phyloP scores from a whole-genome alignment of 2,888 invertebrate species.

The Dascillus cervinus region DNA sequence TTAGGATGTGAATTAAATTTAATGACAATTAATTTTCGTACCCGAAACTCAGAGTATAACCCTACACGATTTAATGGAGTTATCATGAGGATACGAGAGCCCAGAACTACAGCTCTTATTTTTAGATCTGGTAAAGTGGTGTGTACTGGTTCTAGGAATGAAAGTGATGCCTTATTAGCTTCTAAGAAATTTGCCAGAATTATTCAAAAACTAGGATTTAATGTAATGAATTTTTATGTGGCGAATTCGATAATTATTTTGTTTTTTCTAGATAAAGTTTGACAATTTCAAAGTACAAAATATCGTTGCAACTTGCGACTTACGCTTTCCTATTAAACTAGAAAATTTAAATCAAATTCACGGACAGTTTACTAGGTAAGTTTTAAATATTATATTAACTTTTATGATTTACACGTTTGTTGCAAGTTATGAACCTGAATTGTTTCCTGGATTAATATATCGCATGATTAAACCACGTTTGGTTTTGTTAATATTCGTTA shows the following conservation, averaged over 20 bases:
- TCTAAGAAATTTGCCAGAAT: constrained; percentile 76
- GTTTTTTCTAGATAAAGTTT: constrained; percentile 7
- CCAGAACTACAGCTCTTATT: constrained; percentile 65
- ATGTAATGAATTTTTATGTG: constrained; percentile 44
- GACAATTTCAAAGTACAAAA: constrained; percentile 72
- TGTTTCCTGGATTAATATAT: constrained; percentile 98
- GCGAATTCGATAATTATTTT: neutral
- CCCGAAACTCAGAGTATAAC: constrained; percentile 77
- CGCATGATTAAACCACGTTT: constrained; percentile 94
- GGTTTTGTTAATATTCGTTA: constrained; percentile 95
- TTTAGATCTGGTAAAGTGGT: constrained; percentile 79
- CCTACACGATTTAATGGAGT: constrained; percentile 76
- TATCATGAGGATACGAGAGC: constrained; percentile 74
- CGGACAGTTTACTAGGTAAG: constrained; percentile 53
- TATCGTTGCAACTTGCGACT: constrained; percentile 68
- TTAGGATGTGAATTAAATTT: constrained; percentile 65
- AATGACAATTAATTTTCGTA: constrained; percentile 66
- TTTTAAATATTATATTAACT: constrained; percentile 1
- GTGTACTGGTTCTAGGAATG: constrained; percentile 72
- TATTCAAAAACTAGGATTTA: constrained; percentile 72
- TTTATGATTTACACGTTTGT: no score
- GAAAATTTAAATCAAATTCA: constrained; percentile 68
- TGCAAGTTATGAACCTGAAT: constrained; percentile 93
- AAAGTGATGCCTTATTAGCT: constrained; percentile 68
- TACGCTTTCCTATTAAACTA: constrained; percentile 63